Evolutionary conservation across 2,113 vertebrate genomes (phyloP).

Genomic region (Entomyzon cyanotis): DNA sequence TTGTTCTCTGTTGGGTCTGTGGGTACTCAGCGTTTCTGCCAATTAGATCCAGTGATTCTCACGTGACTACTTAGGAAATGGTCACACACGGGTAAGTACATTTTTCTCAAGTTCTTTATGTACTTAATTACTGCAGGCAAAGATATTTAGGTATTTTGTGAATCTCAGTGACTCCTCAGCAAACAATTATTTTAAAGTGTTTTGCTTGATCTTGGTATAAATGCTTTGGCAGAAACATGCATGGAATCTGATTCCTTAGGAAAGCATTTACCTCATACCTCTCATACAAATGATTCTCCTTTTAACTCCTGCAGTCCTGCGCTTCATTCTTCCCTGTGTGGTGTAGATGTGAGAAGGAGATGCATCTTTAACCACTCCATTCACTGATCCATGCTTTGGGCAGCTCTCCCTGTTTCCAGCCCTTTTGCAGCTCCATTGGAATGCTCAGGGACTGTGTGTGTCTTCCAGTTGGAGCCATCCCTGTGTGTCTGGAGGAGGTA

Average conservation of each 20-base stretch:
- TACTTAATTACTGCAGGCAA: neutral
- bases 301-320: neutral
- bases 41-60: neutral
- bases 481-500: neutral
- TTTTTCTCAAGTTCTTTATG: neutral
- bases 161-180: neutral
- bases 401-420: neutral
- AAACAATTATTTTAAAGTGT: neutral
- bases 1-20: neutral
- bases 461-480: neutral
- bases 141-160: neutral
- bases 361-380: neutral
- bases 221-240: neutral
- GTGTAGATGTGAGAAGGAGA: neutral
- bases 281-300: neutral
- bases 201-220: neutral
- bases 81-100: rapidly evolving
- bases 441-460: rapidly evolving
- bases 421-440: neutral
- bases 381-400: neutral
- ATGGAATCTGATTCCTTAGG: neutral
- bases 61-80: neutral
- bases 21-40: neutral
- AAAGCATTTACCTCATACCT: neutral
- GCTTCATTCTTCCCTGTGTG: neutral